Conservation (phyloP, 2,113 vertebrate species). For the Brachyistius frenatus region DNA sequence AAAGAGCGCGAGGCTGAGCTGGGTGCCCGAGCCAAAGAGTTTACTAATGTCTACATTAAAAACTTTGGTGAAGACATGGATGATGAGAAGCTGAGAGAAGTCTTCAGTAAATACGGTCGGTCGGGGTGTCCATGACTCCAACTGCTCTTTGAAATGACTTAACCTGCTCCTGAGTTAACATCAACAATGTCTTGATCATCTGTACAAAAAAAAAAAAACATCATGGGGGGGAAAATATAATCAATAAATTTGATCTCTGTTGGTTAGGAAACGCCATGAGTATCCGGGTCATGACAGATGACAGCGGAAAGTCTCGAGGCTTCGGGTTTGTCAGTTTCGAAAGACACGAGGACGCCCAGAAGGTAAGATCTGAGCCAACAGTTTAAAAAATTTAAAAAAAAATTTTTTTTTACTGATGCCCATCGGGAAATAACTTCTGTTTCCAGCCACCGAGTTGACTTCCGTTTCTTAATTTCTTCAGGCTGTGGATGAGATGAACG, state of each 20-base stretch:
- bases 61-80: slow-evolving; percentile 98
- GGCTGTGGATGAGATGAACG: slow-evolving; percentile 99
- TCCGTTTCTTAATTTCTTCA: slow-evolving; percentile 51
- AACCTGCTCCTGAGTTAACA: too few relatives aligned
- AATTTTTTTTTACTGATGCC: too few relatives aligned
- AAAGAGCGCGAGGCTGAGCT: slow-evolving; percentile 97
- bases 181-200: neutral
- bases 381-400: too few relatives aligned
- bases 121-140: neutral
- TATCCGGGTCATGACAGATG: slow-evolving; percentile 97
- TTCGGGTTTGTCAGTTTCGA: slow-evolving; percentile 99
- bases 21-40: slow-evolving; percentile 95
- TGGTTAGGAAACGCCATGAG: slow-evolving; percentile 92
- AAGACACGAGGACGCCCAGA: slow-evolving; percentile 97
- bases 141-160: neutral
- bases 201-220: neutral
- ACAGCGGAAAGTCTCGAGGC: slow-evolving; percentile 94
- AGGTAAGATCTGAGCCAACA: slow-evolving; percentile 78
- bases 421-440: neutral
- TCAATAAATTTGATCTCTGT: slow-evolving; percentile 5
- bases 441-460: neutral
- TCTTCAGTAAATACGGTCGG: slow-evolving; percentile 94
- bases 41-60: slow-evolving; percentile 98
- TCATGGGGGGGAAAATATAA: neutral
- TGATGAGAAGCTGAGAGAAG: slow-evolving; percentile 95